A percentile compares a stretch with the other conserved stretches of the same genome.
These are phyloP conservation scores for Hydropotes inermis DNA, from an alignment of 2,113 vertebrate genomes.

Conservation along the genomic window DNA sequence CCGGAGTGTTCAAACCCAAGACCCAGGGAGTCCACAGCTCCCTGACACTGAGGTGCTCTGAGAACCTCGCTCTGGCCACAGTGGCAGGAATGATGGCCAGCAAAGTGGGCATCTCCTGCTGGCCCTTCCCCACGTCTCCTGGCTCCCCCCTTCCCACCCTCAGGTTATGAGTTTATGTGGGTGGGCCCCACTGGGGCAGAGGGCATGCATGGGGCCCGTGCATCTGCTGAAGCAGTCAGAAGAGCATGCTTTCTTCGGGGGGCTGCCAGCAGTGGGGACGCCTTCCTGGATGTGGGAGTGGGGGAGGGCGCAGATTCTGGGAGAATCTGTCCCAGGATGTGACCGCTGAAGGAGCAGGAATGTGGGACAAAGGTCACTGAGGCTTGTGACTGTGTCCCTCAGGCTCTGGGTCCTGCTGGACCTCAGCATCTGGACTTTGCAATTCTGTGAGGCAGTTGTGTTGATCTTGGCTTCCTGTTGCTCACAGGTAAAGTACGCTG, in stretches of 20 bases:
- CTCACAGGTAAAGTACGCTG: neutral
- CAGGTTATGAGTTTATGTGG: neutral
- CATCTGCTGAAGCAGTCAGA: neutral
- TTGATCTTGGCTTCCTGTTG: conserved; percentile 12
- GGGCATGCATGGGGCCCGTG: neutral
- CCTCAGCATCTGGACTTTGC: neutral
- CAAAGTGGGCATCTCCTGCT: neutral
- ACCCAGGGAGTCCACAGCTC: neutral
- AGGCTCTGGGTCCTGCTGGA: neutral
- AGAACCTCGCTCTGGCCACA: neutral
- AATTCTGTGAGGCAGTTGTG: neutral
- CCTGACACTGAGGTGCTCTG: neutral
- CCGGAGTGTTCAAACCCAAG: too few species aligned
- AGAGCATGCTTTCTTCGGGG: neutral
- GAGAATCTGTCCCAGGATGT: neutral
- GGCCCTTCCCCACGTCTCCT: neutral
- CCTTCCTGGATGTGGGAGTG: neutral
- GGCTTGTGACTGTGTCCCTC: neutral
- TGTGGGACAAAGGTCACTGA: neutral
- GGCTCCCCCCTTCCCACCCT: rapidly evolving
- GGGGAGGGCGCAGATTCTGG: neutral
- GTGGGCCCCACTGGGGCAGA: rapidly evolving
- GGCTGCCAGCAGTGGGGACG: rapidly evolving
- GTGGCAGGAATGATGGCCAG: neutral
- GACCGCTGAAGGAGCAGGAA: neutral